phyloP scores from a whole-genome alignment of 2,888 invertebrate genomes.

The Melipona bicolor region DNA sequence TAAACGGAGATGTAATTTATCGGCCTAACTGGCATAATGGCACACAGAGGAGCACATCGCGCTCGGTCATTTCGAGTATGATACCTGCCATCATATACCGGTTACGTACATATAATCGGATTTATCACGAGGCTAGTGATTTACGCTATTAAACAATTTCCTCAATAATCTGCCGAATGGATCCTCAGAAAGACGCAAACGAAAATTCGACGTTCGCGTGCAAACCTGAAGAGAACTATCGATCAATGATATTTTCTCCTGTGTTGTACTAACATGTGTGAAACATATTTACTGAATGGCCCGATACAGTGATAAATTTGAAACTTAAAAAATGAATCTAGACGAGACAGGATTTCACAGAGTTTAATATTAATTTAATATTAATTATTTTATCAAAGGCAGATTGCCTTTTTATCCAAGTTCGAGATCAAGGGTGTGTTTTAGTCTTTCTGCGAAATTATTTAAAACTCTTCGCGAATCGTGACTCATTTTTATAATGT shows the following conservation, averaged over 20 bases:
- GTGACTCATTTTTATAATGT: not conserved
- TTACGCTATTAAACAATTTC: not conserved
- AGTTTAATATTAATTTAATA: not conserved
- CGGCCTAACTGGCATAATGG: slow-evolving; percentile 40
- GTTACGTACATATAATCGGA: not conserved
- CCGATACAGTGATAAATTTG: too few relatives aligned
- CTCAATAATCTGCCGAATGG: not conserved
- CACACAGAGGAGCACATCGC: not conserved
- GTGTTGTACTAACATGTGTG: too few relatives aligned
- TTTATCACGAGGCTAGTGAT: not conserved
- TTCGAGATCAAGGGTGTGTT: not conserved
- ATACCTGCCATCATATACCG: not conserved
- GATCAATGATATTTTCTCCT: too few relatives aligned
- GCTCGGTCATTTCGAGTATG: too few relatives aligned
- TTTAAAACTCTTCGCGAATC: not conserved
- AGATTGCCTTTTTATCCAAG: not conserved
- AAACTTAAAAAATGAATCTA: not conserved
- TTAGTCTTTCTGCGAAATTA: not conserved
- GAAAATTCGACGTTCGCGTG: not conserved
- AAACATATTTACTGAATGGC: too few relatives aligned
- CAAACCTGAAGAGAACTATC: too few relatives aligned
- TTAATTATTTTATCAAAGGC: not conserved
- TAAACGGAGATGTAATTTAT: slow-evolving; percentile 56
- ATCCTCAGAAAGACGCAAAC: not conserved
- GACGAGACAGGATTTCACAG: not conserved